Base-by-base conservation (phyloP, 2,113 vertebrate genomes). In the Larimichthys crocea region DNA sequence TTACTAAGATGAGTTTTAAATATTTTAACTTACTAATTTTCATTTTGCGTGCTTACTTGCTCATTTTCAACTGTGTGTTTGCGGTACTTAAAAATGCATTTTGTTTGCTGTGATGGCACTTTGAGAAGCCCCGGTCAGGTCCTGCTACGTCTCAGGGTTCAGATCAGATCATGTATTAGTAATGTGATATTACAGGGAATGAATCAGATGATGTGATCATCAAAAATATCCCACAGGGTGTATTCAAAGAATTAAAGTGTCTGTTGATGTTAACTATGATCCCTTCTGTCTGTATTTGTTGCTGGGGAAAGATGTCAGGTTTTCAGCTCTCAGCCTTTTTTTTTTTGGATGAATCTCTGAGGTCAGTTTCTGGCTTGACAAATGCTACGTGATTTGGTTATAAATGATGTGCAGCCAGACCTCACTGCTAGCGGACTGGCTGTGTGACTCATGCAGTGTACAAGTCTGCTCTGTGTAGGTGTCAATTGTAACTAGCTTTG, bases 91-190 rank as follows among this genome's bases (percentile, higher is more conserved):
- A 4, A 4, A 31, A 44, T 73, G 12, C 16, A 5, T 78, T 42
- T 53, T 22, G 59, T 90, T 85, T 87, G 84, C 77, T 86, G 87
- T 86, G 83, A 86, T 49, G 20, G n/a, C 82, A 83, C 70, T 80
- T 84, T 86, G 65, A 59, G 14, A 82, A 86, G 20, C 48, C 35
- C 63, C 72, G 67, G 72, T 79, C 72, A 61, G 20, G 74, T 80
- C 82, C 29, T 74, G 72, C 40, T 72, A 14, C 22, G 56, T 29
- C 60, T 79, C 50, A 53, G 68, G 75, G 50, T 79, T 19, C 71
- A 48, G 26, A n/a, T 19, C 71, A 48, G 26, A n/a, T 74, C 26
- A 42, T 77, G 42, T 59, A 77, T 63, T 40, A n/a, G 7, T 24
- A 68, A 76, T 64, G 42, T 66, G 35, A 24, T 66, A 15, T 60